phyloP scores from a whole-genome alignment of 2,888 invertebrate genomes.

The Loripinus fragilis region DNA sequence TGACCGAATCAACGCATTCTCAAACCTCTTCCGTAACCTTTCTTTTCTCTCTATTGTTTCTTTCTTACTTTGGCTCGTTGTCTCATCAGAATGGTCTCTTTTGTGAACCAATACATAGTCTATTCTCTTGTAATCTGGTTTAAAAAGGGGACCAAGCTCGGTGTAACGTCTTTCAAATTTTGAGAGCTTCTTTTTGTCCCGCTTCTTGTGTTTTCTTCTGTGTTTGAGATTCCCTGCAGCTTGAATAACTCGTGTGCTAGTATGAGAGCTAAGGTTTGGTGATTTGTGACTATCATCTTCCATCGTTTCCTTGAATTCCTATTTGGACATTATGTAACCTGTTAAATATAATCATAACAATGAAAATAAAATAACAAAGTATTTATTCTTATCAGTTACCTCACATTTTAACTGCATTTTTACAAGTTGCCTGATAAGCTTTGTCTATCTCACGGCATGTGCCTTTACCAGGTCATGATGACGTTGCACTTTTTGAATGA shows the following conservation, averaged over 20 bases:
- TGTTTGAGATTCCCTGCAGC: conserved; percentile 44
- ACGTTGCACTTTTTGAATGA: too few species aligned
- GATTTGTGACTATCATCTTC: background rate
- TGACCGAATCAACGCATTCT: conserved; percentile 69
- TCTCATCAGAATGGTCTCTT: conserved; percentile 50
- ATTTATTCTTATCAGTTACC: too few species aligned
- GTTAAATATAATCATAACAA: too few species aligned
- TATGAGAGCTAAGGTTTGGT: background rate
- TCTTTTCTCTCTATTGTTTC: conserved; percentile 44
- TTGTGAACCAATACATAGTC: conserved; percentile 80
- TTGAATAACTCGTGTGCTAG: conserved; percentile 18
- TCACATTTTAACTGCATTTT: too few species aligned
- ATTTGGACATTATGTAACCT: too few species aligned
- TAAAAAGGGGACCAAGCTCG: conserved; percentile 62
- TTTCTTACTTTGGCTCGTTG: conserved; percentile 45
- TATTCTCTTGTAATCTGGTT: conserved; percentile 75
- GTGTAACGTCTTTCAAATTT: conserved; percentile 71
- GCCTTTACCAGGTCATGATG: too few species aligned
- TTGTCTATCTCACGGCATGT: too few species aligned
- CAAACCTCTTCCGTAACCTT: conserved; percentile 67
- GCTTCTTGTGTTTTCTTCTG: conserved; percentile 45
- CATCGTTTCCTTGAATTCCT: too few species aligned
- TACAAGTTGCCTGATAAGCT: too few species aligned
- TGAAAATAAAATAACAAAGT: too few species aligned
- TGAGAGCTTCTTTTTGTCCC: conserved; percentile 40